Conservation (phyloP, 2,888 invertebrate genomes). For the Trilocha varians region DNA sequence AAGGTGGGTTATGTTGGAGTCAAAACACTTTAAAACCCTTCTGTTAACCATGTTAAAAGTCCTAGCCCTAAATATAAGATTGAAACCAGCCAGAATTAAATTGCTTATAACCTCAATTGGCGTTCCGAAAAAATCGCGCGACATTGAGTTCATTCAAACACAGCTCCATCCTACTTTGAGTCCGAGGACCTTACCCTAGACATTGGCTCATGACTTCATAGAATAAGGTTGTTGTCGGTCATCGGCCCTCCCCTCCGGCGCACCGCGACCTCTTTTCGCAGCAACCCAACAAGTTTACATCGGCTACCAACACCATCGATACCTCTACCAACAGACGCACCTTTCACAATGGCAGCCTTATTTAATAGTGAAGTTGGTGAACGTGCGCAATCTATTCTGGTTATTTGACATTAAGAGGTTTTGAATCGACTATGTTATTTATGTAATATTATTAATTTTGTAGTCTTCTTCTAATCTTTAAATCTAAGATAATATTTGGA, state of each 20-base stretch:
- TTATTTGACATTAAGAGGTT: slow-evolving; percentile 11
- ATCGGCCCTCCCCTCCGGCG: slow-evolving; percentile 52
- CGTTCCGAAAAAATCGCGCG: slow-evolving; percentile 33
- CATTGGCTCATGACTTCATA: slow-evolving; percentile 45
- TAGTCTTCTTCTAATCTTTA: no score
- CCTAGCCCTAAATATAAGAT: background rate
- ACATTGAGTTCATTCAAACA: slow-evolving; percentile 42
- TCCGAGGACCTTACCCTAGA: slow-evolving; percentile 65
- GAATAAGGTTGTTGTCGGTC: slow-evolving; percentile 62
- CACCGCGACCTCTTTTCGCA: slow-evolving; percentile 54
- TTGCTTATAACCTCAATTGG: slow-evolving; percentile 43
- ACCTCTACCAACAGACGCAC: slow-evolving; percentile 23
- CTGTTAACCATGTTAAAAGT: no score
- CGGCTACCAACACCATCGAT: slow-evolving; percentile 28
- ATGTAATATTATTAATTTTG: no score
- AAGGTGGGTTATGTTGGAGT: no score
- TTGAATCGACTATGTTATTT: background rate
- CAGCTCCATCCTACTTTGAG: slow-evolving; percentile 42
- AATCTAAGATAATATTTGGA: no score
- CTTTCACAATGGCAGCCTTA: slow-evolving; percentile 30
- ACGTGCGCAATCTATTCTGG: slow-evolving; percentile 9
- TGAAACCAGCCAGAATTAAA: slow-evolving; percentile 25
- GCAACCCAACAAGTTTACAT: slow-evolving; percentile 41
- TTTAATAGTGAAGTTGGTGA: slow-evolving; percentile 15
- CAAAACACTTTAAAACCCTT: no score